Percentiles rank a stretch among this genome's conserved stretches.
These are phyloP conservation scores for Hippocampus guttulatus DNA, from an alignment of 2,113 vertebrate species.

Conservation along the genomic window DNA sequence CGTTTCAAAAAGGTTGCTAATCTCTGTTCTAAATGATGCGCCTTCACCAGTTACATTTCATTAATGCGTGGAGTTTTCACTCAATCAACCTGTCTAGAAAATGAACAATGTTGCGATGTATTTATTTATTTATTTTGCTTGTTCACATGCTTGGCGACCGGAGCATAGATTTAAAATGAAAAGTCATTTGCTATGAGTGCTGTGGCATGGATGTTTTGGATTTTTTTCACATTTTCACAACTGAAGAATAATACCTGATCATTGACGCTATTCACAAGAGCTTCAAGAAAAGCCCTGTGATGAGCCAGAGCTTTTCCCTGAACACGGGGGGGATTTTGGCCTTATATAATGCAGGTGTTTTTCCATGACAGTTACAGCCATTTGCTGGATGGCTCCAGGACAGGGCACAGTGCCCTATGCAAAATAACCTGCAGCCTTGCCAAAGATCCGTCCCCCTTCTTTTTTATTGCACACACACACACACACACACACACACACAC, in stretches of 20 bases:
- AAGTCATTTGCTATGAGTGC: neutral
- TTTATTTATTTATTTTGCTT: neutral
- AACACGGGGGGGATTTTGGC: conserved; percentile 23
- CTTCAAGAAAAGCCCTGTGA: neutral
- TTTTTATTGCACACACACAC: conserved; percentile 33
- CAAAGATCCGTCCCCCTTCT: conserved; percentile 56
- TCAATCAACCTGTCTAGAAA: neutral
- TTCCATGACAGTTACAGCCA: conserved; percentile 74
- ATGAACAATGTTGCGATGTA: neutral
- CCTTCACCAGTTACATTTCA: neutral
- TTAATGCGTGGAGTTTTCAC: neutral
- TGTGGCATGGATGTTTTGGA: neutral
- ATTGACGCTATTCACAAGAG: neutral
- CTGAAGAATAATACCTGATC: neutral
- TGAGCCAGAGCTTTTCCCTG: conserved; percentile 6
- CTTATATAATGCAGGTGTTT: conserved; percentile 79
- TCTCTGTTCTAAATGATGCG: too few species aligned
- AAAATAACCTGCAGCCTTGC: conserved; percentile 63
- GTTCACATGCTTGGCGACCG: neutral
- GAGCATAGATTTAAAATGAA: neutral
- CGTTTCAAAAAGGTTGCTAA: too few species aligned
- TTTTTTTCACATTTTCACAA: neutral
- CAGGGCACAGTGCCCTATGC: conserved; percentile 73
- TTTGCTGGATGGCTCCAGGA: conserved; percentile 60
- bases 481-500: conserved; percentile 6